Conservation (phyloP, 1,140 invertebrate species). For the Camponotus floridanus region DNA sequence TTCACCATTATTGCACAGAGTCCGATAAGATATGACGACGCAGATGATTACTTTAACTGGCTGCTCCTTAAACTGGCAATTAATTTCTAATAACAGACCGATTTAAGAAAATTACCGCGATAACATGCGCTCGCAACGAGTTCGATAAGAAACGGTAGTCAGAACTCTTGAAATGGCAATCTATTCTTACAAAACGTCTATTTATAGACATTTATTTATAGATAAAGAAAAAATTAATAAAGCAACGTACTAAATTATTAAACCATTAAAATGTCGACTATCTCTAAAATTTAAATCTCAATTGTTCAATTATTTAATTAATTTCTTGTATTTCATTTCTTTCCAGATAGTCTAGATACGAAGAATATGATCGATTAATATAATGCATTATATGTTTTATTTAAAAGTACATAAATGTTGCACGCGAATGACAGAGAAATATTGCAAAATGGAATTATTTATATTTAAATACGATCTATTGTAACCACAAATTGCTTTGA, state of each 20-base stretch:
- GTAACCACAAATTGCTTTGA: not conserved
- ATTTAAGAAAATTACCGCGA: conserved; percentile 43
- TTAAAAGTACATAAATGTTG: not conserved
- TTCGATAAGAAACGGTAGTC: conserved; percentile 18
- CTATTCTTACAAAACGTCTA: not conserved
- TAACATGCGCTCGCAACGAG: conserved; percentile 22
- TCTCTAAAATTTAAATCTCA: not conserved
- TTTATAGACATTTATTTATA: not conserved
- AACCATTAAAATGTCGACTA: not conserved
- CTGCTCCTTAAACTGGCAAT: conserved; percentile 39
- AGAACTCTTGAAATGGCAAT: conserved; percentile 4
- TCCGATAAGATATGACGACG: conserved; percentile 4
- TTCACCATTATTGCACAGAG: not conserved
- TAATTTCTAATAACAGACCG: conserved; percentile 55
- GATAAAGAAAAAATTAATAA: conserved; percentile 1
- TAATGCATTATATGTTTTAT: not conserved
- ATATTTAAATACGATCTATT: conserved; percentile 1
- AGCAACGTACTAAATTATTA: not conserved
- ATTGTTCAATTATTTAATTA: not conserved
- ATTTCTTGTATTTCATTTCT: not conserved
- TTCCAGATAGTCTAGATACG: not conserved
- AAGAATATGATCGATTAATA: not conserved
- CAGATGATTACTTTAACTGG: conserved; percentile 22
- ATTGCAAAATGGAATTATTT: conserved; percentile 20
- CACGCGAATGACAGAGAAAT: not conserved